These are phyloP conservation scores for Euglossa dilemma DNA, from an alignment of 1,140 invertebrate genomes.

Conservation along the genomic window DNA sequence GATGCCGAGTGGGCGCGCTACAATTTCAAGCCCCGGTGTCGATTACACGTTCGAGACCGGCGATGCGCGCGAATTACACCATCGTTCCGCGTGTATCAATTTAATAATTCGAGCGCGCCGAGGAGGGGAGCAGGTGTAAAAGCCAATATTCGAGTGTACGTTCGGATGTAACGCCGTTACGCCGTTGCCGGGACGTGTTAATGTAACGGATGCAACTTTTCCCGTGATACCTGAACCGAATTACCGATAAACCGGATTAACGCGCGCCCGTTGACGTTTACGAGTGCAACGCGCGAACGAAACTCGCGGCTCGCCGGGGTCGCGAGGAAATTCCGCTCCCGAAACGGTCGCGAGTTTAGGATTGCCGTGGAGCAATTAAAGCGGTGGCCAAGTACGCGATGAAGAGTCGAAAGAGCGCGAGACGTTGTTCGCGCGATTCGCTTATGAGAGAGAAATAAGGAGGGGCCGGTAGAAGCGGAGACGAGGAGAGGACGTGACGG, in stretches of 20 bases:
- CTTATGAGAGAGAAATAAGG: slow-evolving; percentile 58
- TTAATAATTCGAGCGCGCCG: slow-evolving; percentile 57
- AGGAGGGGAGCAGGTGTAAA: slow-evolving; percentile 36
- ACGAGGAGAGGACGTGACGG: slow-evolving; percentile 47
- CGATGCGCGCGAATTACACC: slow-evolving; percentile 55
- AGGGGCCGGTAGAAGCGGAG: slow-evolving; percentile 34
- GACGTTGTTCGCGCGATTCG: slow-evolving; percentile 56
- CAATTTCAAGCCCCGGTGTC: slow-evolving; percentile 53
- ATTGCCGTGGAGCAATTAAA: no score
- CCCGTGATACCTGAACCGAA: slow-evolving; percentile 52
- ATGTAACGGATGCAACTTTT: slow-evolving; percentile 39
- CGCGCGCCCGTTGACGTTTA: slow-evolving; percentile 27
- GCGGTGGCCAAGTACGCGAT: no score
- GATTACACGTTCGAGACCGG: slow-evolving; percentile 56
- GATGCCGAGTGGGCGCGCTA: slow-evolving; percentile 26
- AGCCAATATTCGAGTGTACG: slow-evolving; percentile 42
- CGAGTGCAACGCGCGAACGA: slow-evolving; percentile 11
- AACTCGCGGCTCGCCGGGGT: not conserved
- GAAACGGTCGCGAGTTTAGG: no score
- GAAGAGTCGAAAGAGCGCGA: not conserved
- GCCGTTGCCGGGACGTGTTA: slow-evolving; percentile 45
- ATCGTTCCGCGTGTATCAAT: slow-evolving; percentile 55
- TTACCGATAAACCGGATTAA: slow-evolving; percentile 46
- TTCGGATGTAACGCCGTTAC: slow-evolving; percentile 41
- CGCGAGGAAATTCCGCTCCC: not conserved